phyloP scores from a whole-genome alignment of 2,113 vertebrate species.

The Suricata suricatta region DNA sequence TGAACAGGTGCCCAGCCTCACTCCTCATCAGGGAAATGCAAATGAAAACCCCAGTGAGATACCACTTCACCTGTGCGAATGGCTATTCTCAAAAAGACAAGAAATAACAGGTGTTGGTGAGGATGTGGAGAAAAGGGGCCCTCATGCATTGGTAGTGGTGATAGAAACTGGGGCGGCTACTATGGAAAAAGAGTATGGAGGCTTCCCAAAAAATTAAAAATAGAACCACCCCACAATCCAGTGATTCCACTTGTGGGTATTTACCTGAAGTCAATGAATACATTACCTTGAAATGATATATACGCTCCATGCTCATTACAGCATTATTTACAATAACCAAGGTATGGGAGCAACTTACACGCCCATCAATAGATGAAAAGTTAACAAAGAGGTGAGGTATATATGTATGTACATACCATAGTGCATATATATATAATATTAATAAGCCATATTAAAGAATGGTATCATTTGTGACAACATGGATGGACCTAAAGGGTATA shows the following conservation, averaged over 20 bases:
- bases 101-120: neutral
- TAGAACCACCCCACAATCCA: neutral
- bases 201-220: neutral
- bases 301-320: neutral
- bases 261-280: neutral
- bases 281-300: neutral
- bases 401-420: neutral
- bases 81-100: neutral
- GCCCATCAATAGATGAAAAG: neutral
- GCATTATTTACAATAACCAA: neutral
- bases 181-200: neutral
- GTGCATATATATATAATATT: neutral
- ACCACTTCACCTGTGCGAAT: neutral
- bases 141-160: neutral
- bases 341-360: neutral
- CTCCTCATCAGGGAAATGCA: neutral
- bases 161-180: neutral
- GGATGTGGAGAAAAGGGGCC: neutral
- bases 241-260: neutral
- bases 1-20: neutral
- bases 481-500: neutral
- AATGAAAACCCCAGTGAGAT: neutral
- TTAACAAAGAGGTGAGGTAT: neutral
- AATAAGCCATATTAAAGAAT: neutral
- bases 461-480: neutral